A percentile compares a stretch with the other conserved stretches of the same genome.
Evolutionary conservation across 2,113 vertebrate genomes (phyloP).

Genomic region (Brienomyrus longianalis): DNA sequence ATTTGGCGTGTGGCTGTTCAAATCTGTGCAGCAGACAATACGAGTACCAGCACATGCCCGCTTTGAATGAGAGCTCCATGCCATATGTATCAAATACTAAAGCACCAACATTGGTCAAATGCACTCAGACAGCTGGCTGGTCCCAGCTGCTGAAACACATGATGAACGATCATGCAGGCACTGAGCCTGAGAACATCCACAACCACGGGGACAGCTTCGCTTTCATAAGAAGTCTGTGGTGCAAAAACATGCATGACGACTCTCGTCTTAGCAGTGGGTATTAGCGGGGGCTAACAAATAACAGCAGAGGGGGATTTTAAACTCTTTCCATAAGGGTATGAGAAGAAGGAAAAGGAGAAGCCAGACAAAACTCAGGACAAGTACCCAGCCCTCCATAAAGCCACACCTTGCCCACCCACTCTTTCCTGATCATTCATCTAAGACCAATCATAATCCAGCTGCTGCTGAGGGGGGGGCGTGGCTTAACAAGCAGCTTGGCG

Average conservation of each 20-base stretch:
- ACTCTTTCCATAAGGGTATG: constrained; percentile 8
- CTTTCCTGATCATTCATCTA: constrained; percentile 26
- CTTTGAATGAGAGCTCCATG: not conserved
- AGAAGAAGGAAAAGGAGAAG: not conserved
- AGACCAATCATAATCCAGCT: not conserved
- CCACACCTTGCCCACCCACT: not conserved
- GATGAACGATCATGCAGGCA: not conserved
- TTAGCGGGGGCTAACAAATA: not conserved
- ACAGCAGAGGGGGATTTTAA: not conserved
- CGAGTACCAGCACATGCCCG: not conserved
- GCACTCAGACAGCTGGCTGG: not conserved
- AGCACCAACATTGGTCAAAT: not conserved
- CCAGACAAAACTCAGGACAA: not conserved
- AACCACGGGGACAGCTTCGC: not conserved
- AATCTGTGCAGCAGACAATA: not conserved
- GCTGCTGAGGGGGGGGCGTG: not conserved
- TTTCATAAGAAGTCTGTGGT: not conserved
- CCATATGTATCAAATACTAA: not conserved
- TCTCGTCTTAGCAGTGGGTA: not conserved
- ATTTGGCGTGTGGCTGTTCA: not conserved
- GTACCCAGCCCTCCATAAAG: not conserved
- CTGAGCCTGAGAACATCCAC: not conserved
- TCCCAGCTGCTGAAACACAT: not conserved
- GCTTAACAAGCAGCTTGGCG: not conserved
- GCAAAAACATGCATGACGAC: not conserved